A percentile compares a stretch with the other conserved stretches of the same genome.
Evolutionary conservation across 2,888 invertebrate species (phyloP).

Genomic region (Apotomis turbidana): DNA sequence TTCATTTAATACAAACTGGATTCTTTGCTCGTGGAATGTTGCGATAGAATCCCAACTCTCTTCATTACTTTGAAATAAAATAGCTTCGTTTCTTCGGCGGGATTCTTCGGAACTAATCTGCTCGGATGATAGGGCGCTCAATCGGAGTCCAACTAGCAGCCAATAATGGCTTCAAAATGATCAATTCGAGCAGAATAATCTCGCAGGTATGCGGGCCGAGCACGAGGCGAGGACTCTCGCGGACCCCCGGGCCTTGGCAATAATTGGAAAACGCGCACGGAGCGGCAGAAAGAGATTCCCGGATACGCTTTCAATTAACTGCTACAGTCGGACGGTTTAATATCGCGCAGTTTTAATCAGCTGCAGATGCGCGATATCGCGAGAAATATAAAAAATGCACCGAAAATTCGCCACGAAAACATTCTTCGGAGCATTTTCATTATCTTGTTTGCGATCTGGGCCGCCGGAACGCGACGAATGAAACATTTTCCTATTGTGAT

Average conservation of each 20-base stretch:
- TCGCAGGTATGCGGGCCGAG: conserved; percentile 3
- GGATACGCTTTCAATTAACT: conserved; percentile 40
- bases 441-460: conserved; percentile 12
- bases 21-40: background rate
- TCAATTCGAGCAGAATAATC: conserved; percentile 11
- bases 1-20: background rate
- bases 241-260: too few relatives aligned
- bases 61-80: background rate
- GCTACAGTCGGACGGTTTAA: conserved; percentile 25
- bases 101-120: background rate
- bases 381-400: background rate
- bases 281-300: conserved; percentile 25
- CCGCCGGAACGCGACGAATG: background rate
- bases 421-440: conserved; percentile 1
- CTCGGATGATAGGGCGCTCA: background rate
- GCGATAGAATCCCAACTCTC: background rate
- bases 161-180: conserved; percentile 11
- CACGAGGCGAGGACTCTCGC: too few relatives aligned
- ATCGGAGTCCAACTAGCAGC: conserved; percentile 6
- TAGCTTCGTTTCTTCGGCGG: background rate
- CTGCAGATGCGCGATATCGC: conserved; percentile 7
- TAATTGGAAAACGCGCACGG: conserved; percentile 32
- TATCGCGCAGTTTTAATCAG: conserved; percentile 27
- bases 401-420: conserved; percentile 12
- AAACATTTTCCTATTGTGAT: conserved; percentile 21